These are phyloP conservation scores for Ormyrus pomaceus DNA, from an alignment of 2,888 invertebrate genomes.

Conservation along the genomic window DNA sequence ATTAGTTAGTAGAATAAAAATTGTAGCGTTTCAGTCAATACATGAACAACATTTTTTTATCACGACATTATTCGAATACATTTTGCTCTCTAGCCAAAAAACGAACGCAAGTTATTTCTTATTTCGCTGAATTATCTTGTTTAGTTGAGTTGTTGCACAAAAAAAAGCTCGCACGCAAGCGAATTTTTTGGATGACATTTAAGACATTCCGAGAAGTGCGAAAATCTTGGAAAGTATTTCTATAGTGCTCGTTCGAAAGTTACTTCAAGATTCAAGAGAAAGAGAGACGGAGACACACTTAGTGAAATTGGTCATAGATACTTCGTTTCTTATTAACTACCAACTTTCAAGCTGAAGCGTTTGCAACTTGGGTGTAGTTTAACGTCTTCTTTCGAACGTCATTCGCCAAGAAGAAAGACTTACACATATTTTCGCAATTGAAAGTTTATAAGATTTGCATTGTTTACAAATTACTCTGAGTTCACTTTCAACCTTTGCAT, in stretches of 20 bases:
- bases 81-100: too few relatives aligned
- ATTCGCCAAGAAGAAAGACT: neutral
- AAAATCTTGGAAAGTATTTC: slow-evolving; percentile 14
- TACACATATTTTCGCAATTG: too few relatives aligned
- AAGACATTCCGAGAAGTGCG: slow-evolving; percentile 5
- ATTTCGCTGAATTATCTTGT: too few relatives aligned
- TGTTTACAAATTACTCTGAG: neutral
- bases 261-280: slow-evolving; percentile 23
- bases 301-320: slow-evolving; percentile 40
- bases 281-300: slow-evolving; percentile 29
- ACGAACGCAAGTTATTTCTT: too few relatives aligned
- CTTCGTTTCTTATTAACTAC: slow-evolving; percentile 5
- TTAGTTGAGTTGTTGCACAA: neutral
- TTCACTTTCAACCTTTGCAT: neutral
- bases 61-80: too few relatives aligned
- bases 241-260: slow-evolving; percentile 23
- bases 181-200: slow-evolving; percentile 19
- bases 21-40: too few relatives aligned
- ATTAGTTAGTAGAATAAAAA: too few relatives aligned
- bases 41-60: too few relatives aligned
- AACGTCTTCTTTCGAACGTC: neutral
- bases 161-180: neutral
- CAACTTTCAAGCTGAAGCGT: slow-evolving; percentile 12
- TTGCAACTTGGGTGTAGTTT: neutral
- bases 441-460: too few relatives aligned